Evolutionary conservation across 2,113 vertebrate species (phyloP).

Genomic region (Symphodus melops): DNA sequence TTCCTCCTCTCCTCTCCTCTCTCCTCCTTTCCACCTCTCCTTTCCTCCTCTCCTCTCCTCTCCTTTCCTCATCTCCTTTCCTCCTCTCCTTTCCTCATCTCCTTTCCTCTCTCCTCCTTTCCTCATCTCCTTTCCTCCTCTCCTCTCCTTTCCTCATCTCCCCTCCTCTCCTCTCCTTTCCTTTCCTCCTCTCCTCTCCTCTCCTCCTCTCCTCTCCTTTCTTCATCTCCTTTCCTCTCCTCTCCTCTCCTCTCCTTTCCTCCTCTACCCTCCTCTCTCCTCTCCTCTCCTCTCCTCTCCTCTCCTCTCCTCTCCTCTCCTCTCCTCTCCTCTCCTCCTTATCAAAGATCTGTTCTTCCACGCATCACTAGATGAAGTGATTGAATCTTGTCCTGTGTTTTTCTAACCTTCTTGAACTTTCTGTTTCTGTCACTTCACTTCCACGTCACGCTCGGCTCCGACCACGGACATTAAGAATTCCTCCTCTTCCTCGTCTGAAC

Average conservation of each 20-base stretch:
- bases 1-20: neutral
- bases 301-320: no score
- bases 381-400: no score
- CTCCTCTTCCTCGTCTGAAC: neutral
- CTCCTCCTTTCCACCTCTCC: no score
- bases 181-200: no score
- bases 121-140: no score
- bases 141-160: neutral
- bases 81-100: no score
- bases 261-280: no score
- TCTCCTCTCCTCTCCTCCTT: no score
- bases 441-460: neutral
- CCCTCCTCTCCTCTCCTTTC: neutral
- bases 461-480: neutral
- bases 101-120: slow-evolving; percentile 1
- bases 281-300: neutral
- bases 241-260: neutral
- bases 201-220: no score
- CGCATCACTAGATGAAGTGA: no score
- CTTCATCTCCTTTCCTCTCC: slow-evolving; percentile 3
- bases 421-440: neutral
- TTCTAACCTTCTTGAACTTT: no score
- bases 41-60: neutral
- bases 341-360: no score
- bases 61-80: neutral